Evolutionary conservation across 2,797 vertebrate species (phyloP).

Genomic region (Clarias laeviceps): DNA sequence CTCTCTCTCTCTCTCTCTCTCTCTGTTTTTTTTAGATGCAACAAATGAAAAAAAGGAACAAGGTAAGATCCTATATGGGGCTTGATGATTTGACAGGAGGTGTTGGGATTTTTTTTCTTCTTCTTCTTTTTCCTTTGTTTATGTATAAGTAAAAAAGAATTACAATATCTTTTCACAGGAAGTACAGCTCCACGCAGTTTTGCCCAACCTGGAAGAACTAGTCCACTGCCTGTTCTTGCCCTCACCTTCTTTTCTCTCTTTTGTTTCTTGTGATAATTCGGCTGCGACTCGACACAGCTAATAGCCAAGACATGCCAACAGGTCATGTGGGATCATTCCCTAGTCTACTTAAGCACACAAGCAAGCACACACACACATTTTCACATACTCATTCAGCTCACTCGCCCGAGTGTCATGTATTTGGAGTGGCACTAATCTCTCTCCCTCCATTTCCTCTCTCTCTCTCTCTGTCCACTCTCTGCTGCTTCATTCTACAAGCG

Average conservation of each 20-base stretch:
- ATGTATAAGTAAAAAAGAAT: background rate
- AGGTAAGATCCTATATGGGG: conserved; percentile 56
- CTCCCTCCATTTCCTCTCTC: conserved; percentile 42
- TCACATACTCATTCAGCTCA: conserved; percentile 12
- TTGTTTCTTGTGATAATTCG: conserved; percentile 63
- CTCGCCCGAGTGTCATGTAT: conserved; percentile 40
- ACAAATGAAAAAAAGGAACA: conserved; percentile 66
- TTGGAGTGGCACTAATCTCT: conserved; percentile 61
- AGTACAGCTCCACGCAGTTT: conserved; percentile 1
- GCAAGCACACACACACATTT: conserved; percentile 33
- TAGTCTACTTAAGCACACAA: background rate
- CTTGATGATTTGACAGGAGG: background rate
- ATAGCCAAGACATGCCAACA: background rate
- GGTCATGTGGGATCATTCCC: background rate
- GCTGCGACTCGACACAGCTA: conserved; percentile 15
- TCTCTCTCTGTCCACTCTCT: conserved; percentile 34
- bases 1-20: conserved; percentile 42
- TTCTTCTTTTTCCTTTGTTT: no score
- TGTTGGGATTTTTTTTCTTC: background rate
- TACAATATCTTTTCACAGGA: conserved; percentile 54
- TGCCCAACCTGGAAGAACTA: conserved; percentile 40
- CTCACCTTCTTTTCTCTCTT: conserved; percentile 59
- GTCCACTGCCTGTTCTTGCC: conserved; percentile 50
- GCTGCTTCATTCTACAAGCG: conserved; percentile 50
- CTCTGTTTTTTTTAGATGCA: conserved; percentile 52